These are phyloP conservation scores for Marronus borbonicus DNA, from an alignment of 2,888 invertebrate genomes.

Conservation along the genomic window DNA sequence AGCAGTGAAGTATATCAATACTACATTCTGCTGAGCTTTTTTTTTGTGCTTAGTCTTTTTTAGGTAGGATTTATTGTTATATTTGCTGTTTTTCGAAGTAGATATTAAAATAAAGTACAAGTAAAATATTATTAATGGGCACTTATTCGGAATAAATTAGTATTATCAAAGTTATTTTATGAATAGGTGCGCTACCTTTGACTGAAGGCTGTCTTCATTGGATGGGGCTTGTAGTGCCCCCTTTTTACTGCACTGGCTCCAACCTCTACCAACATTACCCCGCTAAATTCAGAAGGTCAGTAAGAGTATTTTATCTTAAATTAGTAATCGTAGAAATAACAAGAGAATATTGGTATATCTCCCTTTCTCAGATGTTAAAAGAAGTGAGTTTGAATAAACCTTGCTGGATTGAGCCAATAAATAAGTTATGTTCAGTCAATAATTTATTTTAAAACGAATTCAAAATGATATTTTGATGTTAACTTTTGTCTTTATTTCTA, in stretches of 20 bases:
- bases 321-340: too few species aligned
- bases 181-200: conserved; percentile 42
- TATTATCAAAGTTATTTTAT: conserved; percentile 37
- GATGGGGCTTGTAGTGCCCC: conserved; percentile 70
- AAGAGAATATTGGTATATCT: too few species aligned
- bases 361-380: too few species aligned
- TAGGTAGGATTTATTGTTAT: background rate
- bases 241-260: conserved; percentile 70
- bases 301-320: conserved; percentile 15
- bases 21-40: background rate
- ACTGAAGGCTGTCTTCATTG: conserved; percentile 59
- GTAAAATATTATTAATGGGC: background rate
- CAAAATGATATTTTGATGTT: too few species aligned
- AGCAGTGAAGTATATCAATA: conserved; percentile 42
- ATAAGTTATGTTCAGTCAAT: too few species aligned
- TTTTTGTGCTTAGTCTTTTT: background rate
- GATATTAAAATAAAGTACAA: background rate
- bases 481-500: too few species aligned
- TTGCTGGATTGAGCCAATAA: too few species aligned
- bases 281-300: conserved; percentile 70
- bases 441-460: too few species aligned
- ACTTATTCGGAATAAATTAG: background rate
- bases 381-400: too few species aligned
- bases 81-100: background rate
- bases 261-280: conserved; percentile 71